Evolutionary conservation across 1,140 invertebrate genomes (phyloP), one percentile per base, ranked within the genome.

Genomic region (Papilio polytes): DNA sequence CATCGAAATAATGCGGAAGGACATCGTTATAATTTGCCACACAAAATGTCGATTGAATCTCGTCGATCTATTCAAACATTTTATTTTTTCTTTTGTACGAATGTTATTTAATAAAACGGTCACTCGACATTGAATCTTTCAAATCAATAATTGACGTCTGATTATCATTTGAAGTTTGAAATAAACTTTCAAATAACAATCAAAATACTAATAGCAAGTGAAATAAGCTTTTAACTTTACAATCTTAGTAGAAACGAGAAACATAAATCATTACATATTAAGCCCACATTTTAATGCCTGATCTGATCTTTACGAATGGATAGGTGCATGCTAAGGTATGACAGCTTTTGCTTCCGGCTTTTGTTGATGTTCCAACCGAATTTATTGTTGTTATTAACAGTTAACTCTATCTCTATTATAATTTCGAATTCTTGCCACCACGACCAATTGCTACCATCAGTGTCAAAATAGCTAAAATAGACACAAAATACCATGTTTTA

Each of bases 1-100:
- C 56, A 78, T 46, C 77, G 41, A 46, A 78, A 78, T 78, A 78
- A 78, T 78, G 77, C 77, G 77, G 77, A 78, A 78, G 77, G 77
- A 78, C 77, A 46, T 63, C 56, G 56, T 63, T 78, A 78, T 78
- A 66, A 78, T 78, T 78, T 59, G 59, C 56, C 20, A 66, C 56
- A 78, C 46, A 78, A 78, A 78, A 78, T 66, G 77, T 78, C 77
- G 77, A 44, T 78, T 66, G 59, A 78, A 63, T 46, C 26, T 46
- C 36, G 56, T 66, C 20, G 74, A 76, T 36, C 31, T 78, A 36
- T 78, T 78, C 59, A 78, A 66, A 78, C 59, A 66, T 78, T 78
- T 46, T 20, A 63, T 78, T 66, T 78, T 44, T 78, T 22, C 13
- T 78, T 78, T 78, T n/a, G 31, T 56, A n/a, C 26, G 51, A 76